Percentiles rank a stretch among this genome's conserved stretches.
Conservation (phyloP, 1,140 invertebrate genomes). For the Reticulitermes speratus region DNA sequence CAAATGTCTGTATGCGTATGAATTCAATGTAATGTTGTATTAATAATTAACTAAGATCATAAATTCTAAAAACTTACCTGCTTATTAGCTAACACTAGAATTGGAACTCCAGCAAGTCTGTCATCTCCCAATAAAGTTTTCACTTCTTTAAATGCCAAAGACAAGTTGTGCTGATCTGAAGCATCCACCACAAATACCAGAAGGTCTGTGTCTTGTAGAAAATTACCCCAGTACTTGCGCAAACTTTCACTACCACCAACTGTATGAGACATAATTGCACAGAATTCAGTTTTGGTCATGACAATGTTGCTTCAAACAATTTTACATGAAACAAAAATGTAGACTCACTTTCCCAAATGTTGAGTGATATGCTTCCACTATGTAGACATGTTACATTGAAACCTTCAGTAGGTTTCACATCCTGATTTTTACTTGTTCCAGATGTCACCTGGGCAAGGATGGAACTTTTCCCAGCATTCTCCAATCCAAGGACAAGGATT, state of each 20-base stretch:
- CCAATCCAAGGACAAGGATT: slow-evolving; percentile 48
- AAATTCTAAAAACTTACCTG: slow-evolving; percentile 42
- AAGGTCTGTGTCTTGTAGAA: slow-evolving; percentile 52
- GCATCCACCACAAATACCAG: slow-evolving; percentile 53
- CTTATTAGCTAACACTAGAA: slow-evolving; percentile 50
- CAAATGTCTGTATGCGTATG: too few species aligned
- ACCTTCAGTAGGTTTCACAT: slow-evolving; percentile 44
- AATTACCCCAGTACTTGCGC: slow-evolving; percentile 50
- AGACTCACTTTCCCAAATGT: slow-evolving; percentile 49
- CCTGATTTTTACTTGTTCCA: slow-evolving; percentile 38
- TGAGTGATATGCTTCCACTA: slow-evolving; percentile 43
- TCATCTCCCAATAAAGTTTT: slow-evolving; percentile 49
- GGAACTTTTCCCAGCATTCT: slow-evolving; percentile 49
- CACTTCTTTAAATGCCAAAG: slow-evolving; percentile 43
- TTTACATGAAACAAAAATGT: slow-evolving; percentile 29
- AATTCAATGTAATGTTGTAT: too few species aligned
- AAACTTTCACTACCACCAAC: slow-evolving; percentile 49
- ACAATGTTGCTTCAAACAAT: slow-evolving; percentile 24
- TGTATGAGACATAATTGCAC: slow-evolving; percentile 33
- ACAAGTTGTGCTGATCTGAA: slow-evolving; percentile 43
- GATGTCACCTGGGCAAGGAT: slow-evolving; percentile 47
- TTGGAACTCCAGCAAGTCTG: slow-evolving; percentile 46
- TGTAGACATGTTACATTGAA: slow-evolving; percentile 47
- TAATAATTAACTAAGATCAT: too few species aligned
- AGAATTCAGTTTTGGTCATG: neutral